A percentile compares a stretch with the other conserved stretches of the same genome.
These are phyloP conservation scores for Arrhamphus sclerolepis DNA, from an alignment of 2,797 vertebrate species.

Conservation along the genomic window DNA sequence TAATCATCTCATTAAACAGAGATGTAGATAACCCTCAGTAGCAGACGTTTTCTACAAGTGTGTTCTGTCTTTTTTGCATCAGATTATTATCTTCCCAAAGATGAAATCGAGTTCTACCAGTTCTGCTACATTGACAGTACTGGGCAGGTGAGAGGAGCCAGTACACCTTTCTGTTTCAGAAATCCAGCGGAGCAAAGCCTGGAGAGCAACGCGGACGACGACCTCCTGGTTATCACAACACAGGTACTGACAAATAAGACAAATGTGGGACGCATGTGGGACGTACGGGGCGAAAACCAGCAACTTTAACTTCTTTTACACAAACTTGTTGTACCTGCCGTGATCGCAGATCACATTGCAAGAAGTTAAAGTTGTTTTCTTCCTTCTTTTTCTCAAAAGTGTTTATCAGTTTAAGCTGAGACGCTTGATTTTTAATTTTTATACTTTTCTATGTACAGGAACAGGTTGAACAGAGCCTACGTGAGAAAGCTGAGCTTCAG, in stretches of 20 bases:
- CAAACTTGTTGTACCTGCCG: too few species aligned
- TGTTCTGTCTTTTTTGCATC: conserved; percentile 3
- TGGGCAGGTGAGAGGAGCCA: conserved; percentile 87
- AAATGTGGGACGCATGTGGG: too few species aligned
- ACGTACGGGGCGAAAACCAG: too few species aligned
- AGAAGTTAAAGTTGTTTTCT: too few species aligned
- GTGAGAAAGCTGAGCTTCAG: conserved; percentile 68
- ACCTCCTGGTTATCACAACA: conserved; percentile 88
- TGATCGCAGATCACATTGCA: too few species aligned
- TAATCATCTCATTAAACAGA: too few species aligned
- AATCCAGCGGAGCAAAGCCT: conserved; percentile 58
- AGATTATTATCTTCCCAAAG: conserved; percentile 93
- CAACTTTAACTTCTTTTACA: too few species aligned
- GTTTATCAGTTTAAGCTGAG: too few species aligned
- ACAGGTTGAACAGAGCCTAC: conserved; percentile 82
- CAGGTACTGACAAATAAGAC: conserved; percentile 75
- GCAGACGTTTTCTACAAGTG: neutral
- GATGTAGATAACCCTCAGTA: too few species aligned
- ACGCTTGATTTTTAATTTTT: neutral
- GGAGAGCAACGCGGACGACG: conserved; percentile 75
- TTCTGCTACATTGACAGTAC: conserved; percentile 91
- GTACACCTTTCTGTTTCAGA: conserved; percentile 89
- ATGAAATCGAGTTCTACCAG: conserved; percentile 90
- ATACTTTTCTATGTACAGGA: conserved; percentile 68
- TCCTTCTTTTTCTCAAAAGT: too few species aligned